Conservation (phyloP, 2,113 vertebrate genomes). For the Hepsetus odoe region DNA sequence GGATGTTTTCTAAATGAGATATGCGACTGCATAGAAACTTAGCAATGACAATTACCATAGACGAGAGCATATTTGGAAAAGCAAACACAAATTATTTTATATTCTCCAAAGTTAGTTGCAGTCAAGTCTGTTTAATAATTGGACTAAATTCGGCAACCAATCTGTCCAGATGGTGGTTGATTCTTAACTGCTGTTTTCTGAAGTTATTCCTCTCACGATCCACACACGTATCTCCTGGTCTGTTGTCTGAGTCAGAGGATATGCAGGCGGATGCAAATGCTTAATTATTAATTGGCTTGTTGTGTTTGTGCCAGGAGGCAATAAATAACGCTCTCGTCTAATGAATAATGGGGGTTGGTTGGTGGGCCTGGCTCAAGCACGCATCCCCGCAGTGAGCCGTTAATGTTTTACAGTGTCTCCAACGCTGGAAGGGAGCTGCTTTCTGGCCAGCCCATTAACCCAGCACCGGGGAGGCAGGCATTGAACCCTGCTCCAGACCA, state of each 20-base stretch:
- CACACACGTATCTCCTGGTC: constrained; percentile 34
- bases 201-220: constrained; percentile 54
- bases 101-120: constrained; percentile 21
- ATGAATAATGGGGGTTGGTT: constrained; percentile 61
- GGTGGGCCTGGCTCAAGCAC: constrained; percentile 47
- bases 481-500: constrained; percentile 46
- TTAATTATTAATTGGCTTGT: constrained; percentile 64
- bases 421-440: constrained; percentile 51
- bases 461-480: constrained; percentile 48
- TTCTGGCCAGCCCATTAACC: constrained; percentile 58
- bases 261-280: constrained; percentile 57
- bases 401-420: constrained; percentile 60
- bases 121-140: background rate
- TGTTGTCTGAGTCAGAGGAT: constrained; percentile 48
- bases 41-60: background rate
- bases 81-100: background rate
- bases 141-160: constrained; percentile 26
- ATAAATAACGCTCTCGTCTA: constrained; percentile 62
- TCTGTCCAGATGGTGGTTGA: constrained; percentile 41
- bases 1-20: too few relatives aligned
- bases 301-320: constrained; percentile 62
- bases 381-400: constrained; percentile 56
- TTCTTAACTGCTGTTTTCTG: constrained; percentile 49
- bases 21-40: too few relatives aligned
- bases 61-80: background rate